Percentiles rank a stretch among this genome's conserved stretches.
phyloP scores from a whole-genome alignment of 2,113 vertebrate species.

The Mesoclemmys tuberculata region DNA sequence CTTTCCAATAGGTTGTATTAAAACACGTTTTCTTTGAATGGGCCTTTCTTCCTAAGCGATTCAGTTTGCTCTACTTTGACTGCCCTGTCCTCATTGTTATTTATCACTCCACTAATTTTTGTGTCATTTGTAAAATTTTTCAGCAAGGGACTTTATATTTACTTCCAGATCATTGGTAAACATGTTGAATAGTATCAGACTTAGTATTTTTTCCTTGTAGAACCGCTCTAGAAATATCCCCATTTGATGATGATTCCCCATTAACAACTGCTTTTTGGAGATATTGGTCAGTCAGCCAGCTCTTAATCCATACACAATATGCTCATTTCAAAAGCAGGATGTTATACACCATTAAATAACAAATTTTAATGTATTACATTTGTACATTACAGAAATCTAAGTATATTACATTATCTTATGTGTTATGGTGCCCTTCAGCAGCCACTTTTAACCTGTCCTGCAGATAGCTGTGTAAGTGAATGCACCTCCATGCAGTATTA shows the following conservation, averaged over 20 bases:
- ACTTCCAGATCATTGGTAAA: not conserved
- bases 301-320: not conserved
- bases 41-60: not conserved
- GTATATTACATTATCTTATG: not conserved
- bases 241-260: not conserved
- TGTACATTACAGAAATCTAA: not conserved
- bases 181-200: fast-evolving
- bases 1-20: not conserved
- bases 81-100: not conserved
- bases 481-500: not conserved
- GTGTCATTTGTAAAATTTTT: not conserved
- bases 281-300: not conserved
- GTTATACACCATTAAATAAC: not conserved
- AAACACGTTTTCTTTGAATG: not conserved
- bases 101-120: not conserved
- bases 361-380: not conserved
- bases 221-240: not conserved
- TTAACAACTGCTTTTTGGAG: not conserved
- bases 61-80: not conserved
- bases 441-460: not conserved
- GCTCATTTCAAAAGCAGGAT: not conserved
- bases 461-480: not conserved
- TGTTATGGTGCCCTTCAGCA: not conserved
- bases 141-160: not conserved
- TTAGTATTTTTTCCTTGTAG: not conserved